Base-by-base conservation (phyloP, 2,797 vertebrate genomes). In the Lithobates sylvaticus region DNA sequence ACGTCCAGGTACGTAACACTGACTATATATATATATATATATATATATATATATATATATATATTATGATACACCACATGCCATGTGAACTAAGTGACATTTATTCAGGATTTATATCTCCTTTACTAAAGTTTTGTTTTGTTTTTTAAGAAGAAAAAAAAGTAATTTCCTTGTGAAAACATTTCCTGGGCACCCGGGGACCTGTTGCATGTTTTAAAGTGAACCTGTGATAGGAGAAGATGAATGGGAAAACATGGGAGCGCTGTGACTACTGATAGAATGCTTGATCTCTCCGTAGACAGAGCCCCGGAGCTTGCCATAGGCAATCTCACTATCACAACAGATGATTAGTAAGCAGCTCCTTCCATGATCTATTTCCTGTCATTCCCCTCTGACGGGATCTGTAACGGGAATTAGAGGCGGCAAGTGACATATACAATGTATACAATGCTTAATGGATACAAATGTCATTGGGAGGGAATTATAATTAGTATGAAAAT, bases 311-410 rank as follows among this genome's bases (percentile, higher is more conserved):
- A 32, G 83, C 75, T 42, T 47, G 27, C 67, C 77, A 77, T 78
- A 71, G 83, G 83, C 83, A 29, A 16, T 70, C 32, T 5, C 74
- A 39, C 73, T 77, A 70, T 70, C 74, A 77, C 74, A 70, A 64
- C 39, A 16, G 39, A 65, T 27, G 64, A 84, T 77, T 68, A 26
- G 34, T 68, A 61, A 67, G 72, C 67, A 68, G 27, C 13, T 29
- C 8, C 39, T 54, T 50, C 42, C 2, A 2, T 71, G 65, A 77
- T 27, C 36, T 42, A 58, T 47, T 21, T 21, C 8, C 6, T 42
- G 65, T 58, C 42, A 29, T 44, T 44, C 44, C 67, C 78, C 42
- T 42, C 21, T 21, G 29, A 39, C 4, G 10, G 16, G 1, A 47
- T 29, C 32, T n/a, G 32, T 6, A 18, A 54, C 13, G 50, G 50